phyloP scores from a whole-genome alignment of 2,888 invertebrate species.

The Athalia circularis region DNA sequence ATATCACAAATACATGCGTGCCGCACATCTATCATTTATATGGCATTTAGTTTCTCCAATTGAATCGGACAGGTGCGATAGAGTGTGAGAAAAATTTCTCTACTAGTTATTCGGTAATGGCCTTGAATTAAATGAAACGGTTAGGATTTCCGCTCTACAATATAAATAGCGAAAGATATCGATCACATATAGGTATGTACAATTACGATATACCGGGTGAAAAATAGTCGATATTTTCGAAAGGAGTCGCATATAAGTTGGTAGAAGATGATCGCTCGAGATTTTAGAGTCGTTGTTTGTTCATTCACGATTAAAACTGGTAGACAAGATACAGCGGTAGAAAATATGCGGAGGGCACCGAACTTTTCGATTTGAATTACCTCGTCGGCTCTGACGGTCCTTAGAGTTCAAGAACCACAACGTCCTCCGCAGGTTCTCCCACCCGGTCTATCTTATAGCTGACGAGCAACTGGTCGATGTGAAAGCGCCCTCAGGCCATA shows the following conservation, averaged over 20 bases:
- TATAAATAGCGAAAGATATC: no score
- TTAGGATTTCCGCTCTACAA: no score
- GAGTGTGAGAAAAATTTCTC: no score
- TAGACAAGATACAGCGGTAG: no score
- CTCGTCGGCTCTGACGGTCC: constrained; percentile 30
- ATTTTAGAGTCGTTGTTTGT: background rate
- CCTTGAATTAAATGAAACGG: no score
- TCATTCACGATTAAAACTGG: background rate
- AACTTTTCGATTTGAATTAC: constrained; percentile 39
- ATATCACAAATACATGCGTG: background rate
- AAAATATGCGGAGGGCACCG: constrained; percentile 24
- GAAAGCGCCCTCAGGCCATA: constrained; percentile 44
- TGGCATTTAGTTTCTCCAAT: no score
- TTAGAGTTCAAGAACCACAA: constrained; percentile 36
- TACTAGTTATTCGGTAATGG: no score
- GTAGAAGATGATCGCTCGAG: no score
- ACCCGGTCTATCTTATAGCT: background rate
- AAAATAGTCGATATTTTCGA: background rate
- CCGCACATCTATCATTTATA: background rate
- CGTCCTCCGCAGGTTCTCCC: constrained; percentile 31
- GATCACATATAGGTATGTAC: no score
- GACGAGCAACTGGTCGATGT: constrained; percentile 39
- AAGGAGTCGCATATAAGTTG: background rate
- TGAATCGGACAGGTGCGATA: no score
- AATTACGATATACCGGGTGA: background rate